Base-by-base conservation (phyloP, 2,797 vertebrate species). In the Acanthurus leucopareius region DNA sequence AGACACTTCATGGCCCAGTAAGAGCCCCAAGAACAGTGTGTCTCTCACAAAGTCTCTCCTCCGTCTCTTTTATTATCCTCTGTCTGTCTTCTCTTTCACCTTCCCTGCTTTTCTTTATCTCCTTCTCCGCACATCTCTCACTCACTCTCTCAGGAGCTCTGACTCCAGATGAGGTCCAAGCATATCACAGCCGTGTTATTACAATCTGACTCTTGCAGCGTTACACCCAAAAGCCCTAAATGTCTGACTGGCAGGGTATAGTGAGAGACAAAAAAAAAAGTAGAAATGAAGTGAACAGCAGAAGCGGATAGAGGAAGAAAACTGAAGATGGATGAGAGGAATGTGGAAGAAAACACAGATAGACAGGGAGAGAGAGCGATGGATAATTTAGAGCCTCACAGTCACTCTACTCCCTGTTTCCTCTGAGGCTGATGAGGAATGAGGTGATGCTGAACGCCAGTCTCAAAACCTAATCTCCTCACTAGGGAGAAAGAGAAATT, bases 101-200 rank as follows among this genome's bases (percentile, higher is more conserved):
- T 52, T 74, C 54, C 52, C 62, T 73, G 59, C 70, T 57, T 89
- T 58, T 77, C 77, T 82, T 80, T 74, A 77, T 88, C 84, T 35
- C 5, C 32, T 35, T 35, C 32, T 35, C 7, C 32, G 7, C 82
- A 82, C 53, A 76, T 88, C 77, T 77, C 83, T 82, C 72, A 71
- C 79, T 65, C 20, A 2, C 77, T 85, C 84, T 87, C 88, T 85
- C 72, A 85, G 79, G 88, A 88, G 73, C 62, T 35, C 73, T 51
- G 69, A 73, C 57, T 86, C 68, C 75, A 86, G 71, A 87, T 79
- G 76, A 86, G 68, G 79, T 93, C 93, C 92, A 94, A 95, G 86
- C 83, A 91, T 90, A 93, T 90, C 91, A 94, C 70, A 79, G 76
- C 54, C 72, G 3, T 92, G 92, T 94, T 92, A 91, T 93, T 93